Base-by-base conservation (phyloP, 1,140 invertebrate genomes). In the Aphis craccivora region DNA sequence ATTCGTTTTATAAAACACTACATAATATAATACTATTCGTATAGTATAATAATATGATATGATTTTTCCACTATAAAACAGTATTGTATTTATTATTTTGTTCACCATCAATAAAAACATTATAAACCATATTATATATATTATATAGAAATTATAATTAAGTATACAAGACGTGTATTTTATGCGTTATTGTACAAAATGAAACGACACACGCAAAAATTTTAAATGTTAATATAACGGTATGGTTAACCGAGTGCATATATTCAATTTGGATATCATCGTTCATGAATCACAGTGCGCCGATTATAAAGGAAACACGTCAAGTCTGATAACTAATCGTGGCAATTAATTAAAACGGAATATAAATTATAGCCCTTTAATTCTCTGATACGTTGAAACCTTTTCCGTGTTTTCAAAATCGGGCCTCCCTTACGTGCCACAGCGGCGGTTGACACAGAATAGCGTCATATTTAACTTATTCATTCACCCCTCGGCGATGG, bases 321-420 rank as follows among this genome's bases (percentile, higher is more conserved):
- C 67, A 45, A 20, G 55, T 76, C 40, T 25, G 67, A 81, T 51
- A 91, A 91, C 90, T 91, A 91, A 91, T 81, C 90, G 90, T n/a
- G 8, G 67, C 51, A 91, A 91, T 91, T 91, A 91, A 91, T 91
- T 91, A 76, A 83, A 83, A 51, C 25, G 22, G 67, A 51, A 91
- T 83, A 92, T 83, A 83, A 83, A 92, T 51, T 22, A 40, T 48
- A 45, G 6, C 30, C 76, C 67, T 83, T 51, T 91, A 83, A 91
- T 83, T 45, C 81, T 76, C 67, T 8, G 23, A 45, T n/a, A 92
- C 91, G 67, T 92, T 83, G 91, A 92, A 92, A 92, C 91, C 43
- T 92, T 92, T 92, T 83, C 45, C 91, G 67, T 83, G 67, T 92
- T 92, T 81, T 35, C 37, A 25, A 91, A 91, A 81, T 91, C 60